Conservation (phyloP, 64 coral and sea anemone genomes). For the Orbicella faveolata region DNA sequence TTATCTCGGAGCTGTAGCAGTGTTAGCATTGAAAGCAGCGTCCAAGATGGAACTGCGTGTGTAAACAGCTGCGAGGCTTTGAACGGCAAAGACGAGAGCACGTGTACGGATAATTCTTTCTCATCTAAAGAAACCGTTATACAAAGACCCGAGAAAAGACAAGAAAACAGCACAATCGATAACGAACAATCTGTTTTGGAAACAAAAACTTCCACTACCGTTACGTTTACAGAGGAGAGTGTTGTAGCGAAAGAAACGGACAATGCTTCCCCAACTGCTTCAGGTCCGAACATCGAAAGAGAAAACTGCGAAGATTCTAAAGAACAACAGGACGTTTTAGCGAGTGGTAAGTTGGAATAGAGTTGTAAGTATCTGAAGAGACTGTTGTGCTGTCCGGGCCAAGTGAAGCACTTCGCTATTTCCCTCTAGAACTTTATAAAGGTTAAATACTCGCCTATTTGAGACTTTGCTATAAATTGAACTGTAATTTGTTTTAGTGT, state of each 20-base stretch:
- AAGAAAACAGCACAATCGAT: no score
- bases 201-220: neutral
- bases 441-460: no score
- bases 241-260: neutral
- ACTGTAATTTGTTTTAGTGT: no score
- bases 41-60: neutral
- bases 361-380: neutral
- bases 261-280: no score
- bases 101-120: neutral
- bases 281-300: neutral
- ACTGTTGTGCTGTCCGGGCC: no score
- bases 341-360: neutral
- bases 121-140: constrained; percentile 33
- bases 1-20: constrained; percentile 43
- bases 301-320: neutral
- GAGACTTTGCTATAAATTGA: no score
- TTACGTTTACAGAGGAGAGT: neutral
- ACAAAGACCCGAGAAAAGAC: neutral
- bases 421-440: no score
- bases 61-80: neutral
- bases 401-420: no score
- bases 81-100: neutral
- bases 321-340: neutral
- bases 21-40: constrained; percentile 52
- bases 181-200: neutral